Percentiles rank a stretch among this genome's conserved stretches.
phyloP scores from a whole-genome alignment of 2,888 invertebrate genomes.

The Falcaria lacertinaria region DNA sequence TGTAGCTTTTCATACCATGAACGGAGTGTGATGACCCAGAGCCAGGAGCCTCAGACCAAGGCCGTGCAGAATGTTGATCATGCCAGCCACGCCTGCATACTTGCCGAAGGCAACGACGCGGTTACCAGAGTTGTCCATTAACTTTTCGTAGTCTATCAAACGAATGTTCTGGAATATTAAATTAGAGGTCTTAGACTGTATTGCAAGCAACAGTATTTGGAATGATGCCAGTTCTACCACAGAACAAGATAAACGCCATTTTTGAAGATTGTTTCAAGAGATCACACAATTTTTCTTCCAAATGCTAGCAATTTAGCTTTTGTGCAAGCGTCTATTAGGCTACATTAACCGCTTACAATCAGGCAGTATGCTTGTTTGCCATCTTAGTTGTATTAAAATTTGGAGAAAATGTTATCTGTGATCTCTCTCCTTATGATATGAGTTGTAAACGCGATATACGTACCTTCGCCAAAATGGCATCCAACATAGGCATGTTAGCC shows the following conservation, averaged over 20 bases:
- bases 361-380: no score
- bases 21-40: conserved; percentile 98
- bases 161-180: conserved; percentile 87
- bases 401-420: no score
- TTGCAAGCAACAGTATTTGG: not conserved
- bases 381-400: no score
- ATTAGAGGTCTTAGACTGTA: not conserved
- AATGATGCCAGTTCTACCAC: no score
- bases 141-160: conserved; percentile 97
- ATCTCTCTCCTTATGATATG: no score
- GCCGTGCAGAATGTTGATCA: conserved; percentile 99
- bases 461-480: conserved; percentile 95
- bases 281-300: no score
- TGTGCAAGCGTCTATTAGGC: no score
- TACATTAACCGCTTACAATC: no score
- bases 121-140: conserved; percentile 93
- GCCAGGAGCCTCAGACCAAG: conserved; percentile 95
- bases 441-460: no score
- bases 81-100: conserved; percentile 98
- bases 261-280: no score
- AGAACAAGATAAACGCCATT: no score
- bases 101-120: conserved; percentile 99
- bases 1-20: conserved; percentile 97
- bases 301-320: no score
- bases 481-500: conserved; percentile 97